Percentiles rank a stretch among this genome's conserved stretches.
phyloP scores from a whole-genome alignment of 1,140 invertebrate species.

The Anthonomus grandis region DNA sequence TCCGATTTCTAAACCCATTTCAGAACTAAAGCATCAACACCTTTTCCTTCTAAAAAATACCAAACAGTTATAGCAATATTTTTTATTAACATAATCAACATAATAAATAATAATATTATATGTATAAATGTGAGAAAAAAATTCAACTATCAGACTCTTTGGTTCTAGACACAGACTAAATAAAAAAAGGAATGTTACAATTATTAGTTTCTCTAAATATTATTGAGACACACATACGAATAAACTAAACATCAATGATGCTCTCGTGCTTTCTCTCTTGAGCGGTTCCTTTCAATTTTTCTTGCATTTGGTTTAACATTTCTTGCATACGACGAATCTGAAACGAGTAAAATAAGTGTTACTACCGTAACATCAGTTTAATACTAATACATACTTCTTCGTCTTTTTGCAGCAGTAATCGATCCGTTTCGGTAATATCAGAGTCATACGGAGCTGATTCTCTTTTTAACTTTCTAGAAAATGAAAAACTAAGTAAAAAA shows the following conservation, averaged over 20 bases:
- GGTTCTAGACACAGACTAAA: slow-evolving; percentile 19
- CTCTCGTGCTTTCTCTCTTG: slow-evolving; percentile 71
- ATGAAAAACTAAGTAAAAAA: slow-evolving; percentile 17
- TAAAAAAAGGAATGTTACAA: slow-evolving; percentile 9
- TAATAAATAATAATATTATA: too few relatives aligned
- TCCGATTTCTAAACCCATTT: too few relatives aligned
- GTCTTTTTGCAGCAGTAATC: slow-evolving; percentile 85
- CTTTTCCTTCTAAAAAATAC: too few relatives aligned
- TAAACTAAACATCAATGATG: slow-evolving; percentile 71
- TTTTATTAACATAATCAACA: too few relatives aligned
- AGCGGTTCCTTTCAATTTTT: slow-evolving; percentile 82
- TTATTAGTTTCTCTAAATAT: not conserved
- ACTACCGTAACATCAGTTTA: not conserved
- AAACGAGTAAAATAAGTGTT: slow-evolving; percentile 44
- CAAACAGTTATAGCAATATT: too few relatives aligned
- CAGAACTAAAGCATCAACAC: too few relatives aligned
- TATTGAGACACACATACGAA: slow-evolving; percentile 2
- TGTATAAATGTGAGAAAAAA: too few relatives aligned
- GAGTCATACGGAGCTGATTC: slow-evolving; percentile 70
- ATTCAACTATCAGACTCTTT: slow-evolving; percentile 20
- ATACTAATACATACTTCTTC: slow-evolving; percentile 72
- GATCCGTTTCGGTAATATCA: slow-evolving; percentile 78
- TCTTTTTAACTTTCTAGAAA: slow-evolving; percentile 76
- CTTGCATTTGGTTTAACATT: slow-evolving; percentile 95
- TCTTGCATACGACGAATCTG: slow-evolving; percentile 93